Percentiles rank a stretch among this genome's conserved stretches.
These are phyloP conservation scores for Crypturellus tataupa DNA, from an alignment of 2,797 vertebrate species.

Conservation along the genomic window DNA sequence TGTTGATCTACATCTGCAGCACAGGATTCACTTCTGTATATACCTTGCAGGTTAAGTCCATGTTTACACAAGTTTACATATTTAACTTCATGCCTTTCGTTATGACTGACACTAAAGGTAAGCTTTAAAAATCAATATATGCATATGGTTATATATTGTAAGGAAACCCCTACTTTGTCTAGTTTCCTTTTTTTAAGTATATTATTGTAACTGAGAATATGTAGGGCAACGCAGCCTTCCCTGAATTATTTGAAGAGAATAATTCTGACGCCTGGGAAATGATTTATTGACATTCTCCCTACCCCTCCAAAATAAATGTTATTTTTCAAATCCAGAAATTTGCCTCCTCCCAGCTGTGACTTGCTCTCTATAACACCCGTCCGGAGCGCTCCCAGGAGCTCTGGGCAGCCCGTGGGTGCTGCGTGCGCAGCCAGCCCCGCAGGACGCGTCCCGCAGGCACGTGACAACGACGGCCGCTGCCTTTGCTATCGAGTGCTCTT, in stretches of 20 bases:
- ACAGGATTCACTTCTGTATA: not conserved
- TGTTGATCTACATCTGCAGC: not conserved
- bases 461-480: not conserved
- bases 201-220: not conserved
- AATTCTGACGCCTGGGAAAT: not conserved
- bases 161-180: not conserved
- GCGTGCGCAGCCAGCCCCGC: not conserved
- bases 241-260: not conserved
- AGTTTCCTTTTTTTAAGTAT: not conserved
- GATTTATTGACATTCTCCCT: not conserved
- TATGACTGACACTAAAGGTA: not conserved
- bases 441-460: not conserved
- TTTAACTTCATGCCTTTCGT: slow-evolving; percentile 12
- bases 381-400: not conserved
- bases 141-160: not conserved
- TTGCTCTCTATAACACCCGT: not conserved
- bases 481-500: not conserved
- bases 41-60: not conserved
- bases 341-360: not conserved
- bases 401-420: not conserved
- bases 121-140: not conserved
- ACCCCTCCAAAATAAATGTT: not conserved
- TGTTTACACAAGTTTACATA: not conserved
- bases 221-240: not conserved
- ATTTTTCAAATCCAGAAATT: slow-evolving; percentile 1